Conservation (phyloP, 2,797 vertebrate genomes). For the Chrysolophus pictus region DNA sequence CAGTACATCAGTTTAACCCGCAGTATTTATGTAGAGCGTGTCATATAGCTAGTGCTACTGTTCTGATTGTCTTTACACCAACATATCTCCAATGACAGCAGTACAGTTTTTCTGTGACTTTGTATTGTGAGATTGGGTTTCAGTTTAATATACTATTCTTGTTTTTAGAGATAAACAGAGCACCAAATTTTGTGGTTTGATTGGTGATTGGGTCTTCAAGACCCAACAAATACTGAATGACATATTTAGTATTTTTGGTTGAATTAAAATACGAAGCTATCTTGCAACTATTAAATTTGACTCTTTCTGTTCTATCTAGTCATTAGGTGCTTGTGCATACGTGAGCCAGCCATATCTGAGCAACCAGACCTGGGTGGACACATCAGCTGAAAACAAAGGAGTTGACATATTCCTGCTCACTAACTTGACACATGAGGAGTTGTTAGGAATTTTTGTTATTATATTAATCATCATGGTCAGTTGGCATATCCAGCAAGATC, state of each 20-base stretch:
- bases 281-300: neutral
- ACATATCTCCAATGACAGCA: neutral
- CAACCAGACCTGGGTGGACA: neutral
- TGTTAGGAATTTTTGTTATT: conserved; percentile 34
- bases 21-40: neutral
- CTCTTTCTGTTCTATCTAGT: conserved; percentile 18
- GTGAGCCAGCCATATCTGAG: conserved; percentile 18
- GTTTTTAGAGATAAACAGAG: neutral
- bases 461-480: conserved; percentile 20
- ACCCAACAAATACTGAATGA: neutral
- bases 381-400: neutral
- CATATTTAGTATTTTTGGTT: neutral
- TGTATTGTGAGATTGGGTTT: neutral
- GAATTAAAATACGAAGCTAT: neutral
- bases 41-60: neutral
- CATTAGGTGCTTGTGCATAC: conserved; percentile 23
- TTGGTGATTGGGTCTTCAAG: accelerated
- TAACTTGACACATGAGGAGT: conserved; percentile 30
- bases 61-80: neutral
- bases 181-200: neutral
- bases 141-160: neutral
- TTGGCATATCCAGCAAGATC: neutral
- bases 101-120: neutral
- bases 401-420: neutral
- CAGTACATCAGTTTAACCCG: neutral